Conservation (phyloP, 2,113 vertebrate genomes). For the Rhea americana region DNA sequence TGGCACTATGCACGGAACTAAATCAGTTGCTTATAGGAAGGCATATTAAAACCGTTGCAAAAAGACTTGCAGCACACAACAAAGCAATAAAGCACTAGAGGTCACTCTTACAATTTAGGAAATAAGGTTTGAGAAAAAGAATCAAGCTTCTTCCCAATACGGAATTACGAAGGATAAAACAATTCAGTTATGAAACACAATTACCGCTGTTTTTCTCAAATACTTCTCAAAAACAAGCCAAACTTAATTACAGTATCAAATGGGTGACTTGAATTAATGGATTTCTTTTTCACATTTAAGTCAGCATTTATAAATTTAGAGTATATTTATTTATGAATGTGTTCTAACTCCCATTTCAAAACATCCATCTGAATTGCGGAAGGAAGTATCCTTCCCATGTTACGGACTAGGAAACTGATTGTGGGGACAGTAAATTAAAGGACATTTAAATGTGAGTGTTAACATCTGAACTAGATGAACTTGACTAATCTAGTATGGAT, state of each 20-base stretch:
- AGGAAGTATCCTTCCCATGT: neutral
- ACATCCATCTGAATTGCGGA: neutral
- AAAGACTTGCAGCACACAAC: slow-evolving; percentile 34
- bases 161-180: slow-evolving; percentile 19
- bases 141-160: neutral
- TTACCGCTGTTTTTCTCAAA: neutral
- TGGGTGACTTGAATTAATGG: neutral
- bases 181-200: neutral
- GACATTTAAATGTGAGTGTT: neutral
- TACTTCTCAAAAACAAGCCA: neutral
- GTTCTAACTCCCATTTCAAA: neutral
- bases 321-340: neutral
- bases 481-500: neutral
- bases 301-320: neutral
- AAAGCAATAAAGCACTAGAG: slow-evolving; percentile 77
- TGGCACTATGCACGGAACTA: slow-evolving; percentile 47
- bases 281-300: neutral
- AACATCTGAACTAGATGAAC: neutral
- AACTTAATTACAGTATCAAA: neutral
- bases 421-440: neutral
- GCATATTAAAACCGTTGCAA: slow-evolving; percentile 32
- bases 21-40: slow-evolving; percentile 45
- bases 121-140: neutral
- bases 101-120: slow-evolving; percentile 80
- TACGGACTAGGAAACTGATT: neutral